A percentile compares a stretch with the other conserved stretches of the same genome.
These are phyloP conservation scores for Sebastes steindachneri DNA, from an alignment of 2,797 vertebrate genomes.

Conservation along the genomic window DNA sequence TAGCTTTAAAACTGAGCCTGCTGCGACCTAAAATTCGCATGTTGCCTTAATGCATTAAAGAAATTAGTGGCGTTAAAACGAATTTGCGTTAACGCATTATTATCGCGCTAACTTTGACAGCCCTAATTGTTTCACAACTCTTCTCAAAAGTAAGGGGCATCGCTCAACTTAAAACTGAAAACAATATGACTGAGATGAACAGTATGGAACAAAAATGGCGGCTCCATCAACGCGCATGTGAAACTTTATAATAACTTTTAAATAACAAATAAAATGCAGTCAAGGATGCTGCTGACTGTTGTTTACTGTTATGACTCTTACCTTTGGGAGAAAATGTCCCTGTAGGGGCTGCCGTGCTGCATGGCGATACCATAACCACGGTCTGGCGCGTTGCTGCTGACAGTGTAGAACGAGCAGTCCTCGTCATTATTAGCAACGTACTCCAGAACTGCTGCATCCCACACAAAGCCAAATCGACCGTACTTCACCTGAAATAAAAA, in stretches of 20 bases:
- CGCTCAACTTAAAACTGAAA: slow-evolving; percentile 18
- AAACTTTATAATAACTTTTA: background rate
- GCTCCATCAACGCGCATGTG: background rate
- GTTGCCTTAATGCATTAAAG: too few relatives aligned
- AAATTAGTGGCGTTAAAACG: too few relatives aligned
- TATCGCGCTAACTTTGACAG: too few relatives aligned
- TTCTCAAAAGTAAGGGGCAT: background rate
- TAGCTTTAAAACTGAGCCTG: too few relatives aligned
- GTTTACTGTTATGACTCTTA: slow-evolving; percentile 68
- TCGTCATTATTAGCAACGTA: slow-evolving; percentile 96
- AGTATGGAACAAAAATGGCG: background rate
- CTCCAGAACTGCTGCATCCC: slow-evolving; percentile 97
- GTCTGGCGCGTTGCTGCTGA: slow-evolving; percentile 91
- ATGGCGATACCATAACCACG: slow-evolving; percentile 97
- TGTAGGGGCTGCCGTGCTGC: slow-evolving; percentile 97
- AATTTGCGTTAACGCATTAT: too few relatives aligned
- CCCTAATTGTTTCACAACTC: background rate
- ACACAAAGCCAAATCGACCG: slow-evolving; percentile 96
- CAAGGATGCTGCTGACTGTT: slow-evolving; percentile 6
- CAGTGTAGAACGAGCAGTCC: slow-evolving; percentile 95
- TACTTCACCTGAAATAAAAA: slow-evolving; percentile 88
- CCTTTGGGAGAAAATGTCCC: slow-evolving; percentile 98
- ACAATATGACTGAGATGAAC: slow-evolving; percentile 3
- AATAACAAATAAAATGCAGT: slow-evolving; percentile 11
- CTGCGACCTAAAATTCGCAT: too few relatives aligned